These are phyloP conservation scores for Zosterops japonicus DNA, from an alignment of 2,113 vertebrate species.

Conservation along the genomic window DNA sequence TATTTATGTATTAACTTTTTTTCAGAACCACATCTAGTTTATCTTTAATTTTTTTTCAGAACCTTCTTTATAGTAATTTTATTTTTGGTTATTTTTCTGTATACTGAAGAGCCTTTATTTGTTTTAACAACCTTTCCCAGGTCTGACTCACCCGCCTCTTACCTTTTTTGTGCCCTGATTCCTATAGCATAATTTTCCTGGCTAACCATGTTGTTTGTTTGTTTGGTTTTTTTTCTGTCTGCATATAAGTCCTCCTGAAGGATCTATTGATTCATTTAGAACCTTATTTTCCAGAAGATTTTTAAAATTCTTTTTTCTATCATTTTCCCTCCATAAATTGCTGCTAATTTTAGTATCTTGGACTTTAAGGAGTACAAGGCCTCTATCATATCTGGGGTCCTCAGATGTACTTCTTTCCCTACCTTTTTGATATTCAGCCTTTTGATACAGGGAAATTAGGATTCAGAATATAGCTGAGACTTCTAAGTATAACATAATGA, in stretches of 20 bases:
- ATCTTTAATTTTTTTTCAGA: not conserved
- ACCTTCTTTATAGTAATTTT: not conserved
- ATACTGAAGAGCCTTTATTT: not conserved
- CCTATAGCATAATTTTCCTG: not conserved
- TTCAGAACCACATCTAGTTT: not conserved
- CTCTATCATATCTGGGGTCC: not conserved
- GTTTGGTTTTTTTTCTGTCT: fast-evolving
- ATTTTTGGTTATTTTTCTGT: not conserved
- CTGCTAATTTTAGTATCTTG: not conserved
- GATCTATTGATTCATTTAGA: not conserved
- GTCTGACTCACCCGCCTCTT: not conserved
- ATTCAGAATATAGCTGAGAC: constrained; percentile 23
- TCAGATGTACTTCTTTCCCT: not conserved
- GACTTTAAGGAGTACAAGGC: not conserved
- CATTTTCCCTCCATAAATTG: not conserved
- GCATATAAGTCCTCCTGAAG: not conserved
- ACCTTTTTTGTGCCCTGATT: not conserved
- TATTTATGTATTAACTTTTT: not conserved
- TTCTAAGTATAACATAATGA: constrained; percentile 36
- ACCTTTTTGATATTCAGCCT: constrained; percentile 1
- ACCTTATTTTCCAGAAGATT: not conserved
- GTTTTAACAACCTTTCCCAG: not conserved
- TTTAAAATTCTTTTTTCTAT: not conserved
- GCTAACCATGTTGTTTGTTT: not conserved
- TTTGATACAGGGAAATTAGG: constrained; percentile 6